phyloP scores from a whole-genome alignment of 2,113 vertebrate species.

The Bubo blakistoni region DNA sequence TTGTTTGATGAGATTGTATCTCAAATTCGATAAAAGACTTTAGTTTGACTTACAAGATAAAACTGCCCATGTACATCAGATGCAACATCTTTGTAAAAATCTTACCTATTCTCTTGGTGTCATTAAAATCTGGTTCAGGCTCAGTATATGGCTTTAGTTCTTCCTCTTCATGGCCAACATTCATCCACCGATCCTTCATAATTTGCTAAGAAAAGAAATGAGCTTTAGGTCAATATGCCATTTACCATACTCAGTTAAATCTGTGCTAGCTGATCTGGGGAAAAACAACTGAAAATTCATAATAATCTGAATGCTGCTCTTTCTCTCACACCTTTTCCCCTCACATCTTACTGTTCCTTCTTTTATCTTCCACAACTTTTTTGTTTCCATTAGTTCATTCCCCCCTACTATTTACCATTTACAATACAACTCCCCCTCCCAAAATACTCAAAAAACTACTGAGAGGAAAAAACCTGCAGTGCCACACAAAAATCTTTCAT shows the following conservation, averaged over 20 bases:
- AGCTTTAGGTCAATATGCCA: not conserved
- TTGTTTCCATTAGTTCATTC: not conserved
- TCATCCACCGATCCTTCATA: slow-evolving; percentile 99
- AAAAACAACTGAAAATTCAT: not conserved
- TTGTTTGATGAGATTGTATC: not conserved
- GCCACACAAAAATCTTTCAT: not conserved
- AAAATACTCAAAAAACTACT: not conserved
- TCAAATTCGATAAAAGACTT: accelerated
- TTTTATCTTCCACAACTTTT: not conserved
- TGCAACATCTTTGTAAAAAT: not conserved
- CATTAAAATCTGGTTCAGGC: slow-evolving; percentile 90
- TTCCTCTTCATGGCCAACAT: slow-evolving; percentile 93
- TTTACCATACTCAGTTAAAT: not conserved
- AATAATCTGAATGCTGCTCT: not conserved
- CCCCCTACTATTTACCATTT: not conserved
- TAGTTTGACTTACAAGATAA: not conserved
- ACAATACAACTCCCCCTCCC: not conserved
- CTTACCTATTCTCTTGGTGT: slow-evolving; percentile 90
- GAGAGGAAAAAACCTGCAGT: not conserved
- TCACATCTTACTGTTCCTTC: not conserved
- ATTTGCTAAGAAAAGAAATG: slow-evolving; percentile 83
- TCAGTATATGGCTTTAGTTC: slow-evolving; percentile 92
- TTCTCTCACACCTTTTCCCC: not conserved
- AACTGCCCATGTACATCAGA: not conserved
- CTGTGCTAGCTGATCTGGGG: not conserved